Evolutionary conservation across 2,888 invertebrate species (phyloP).

Genomic region (Agrochola lota): DNA sequence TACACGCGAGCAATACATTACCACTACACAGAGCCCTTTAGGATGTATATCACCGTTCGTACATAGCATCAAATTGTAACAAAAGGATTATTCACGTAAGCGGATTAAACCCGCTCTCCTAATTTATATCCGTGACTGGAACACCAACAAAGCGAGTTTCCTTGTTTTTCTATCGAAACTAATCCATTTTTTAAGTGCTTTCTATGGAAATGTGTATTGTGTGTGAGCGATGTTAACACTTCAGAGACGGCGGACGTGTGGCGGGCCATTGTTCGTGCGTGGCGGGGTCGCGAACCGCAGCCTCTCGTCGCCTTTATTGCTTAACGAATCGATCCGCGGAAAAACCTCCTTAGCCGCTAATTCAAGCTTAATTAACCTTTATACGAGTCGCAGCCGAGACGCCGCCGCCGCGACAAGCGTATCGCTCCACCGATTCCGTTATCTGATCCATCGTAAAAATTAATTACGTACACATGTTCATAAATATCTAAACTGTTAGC

Average conservation of each 20-base stretch:
- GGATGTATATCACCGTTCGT: slow-evolving; percentile 69
- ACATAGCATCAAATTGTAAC: slow-evolving; percentile 76
- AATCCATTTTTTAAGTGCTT: slow-evolving; percentile 76
- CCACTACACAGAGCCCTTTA: slow-evolving; percentile 70
- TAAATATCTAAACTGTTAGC: slow-evolving; percentile 89
- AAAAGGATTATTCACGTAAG: slow-evolving; percentile 80
- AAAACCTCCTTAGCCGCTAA: slow-evolving; percentile 77
- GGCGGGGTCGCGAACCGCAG: slow-evolving; percentile 70
- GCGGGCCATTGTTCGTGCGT: slow-evolving; percentile 73
- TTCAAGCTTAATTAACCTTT: slow-evolving; percentile 84
- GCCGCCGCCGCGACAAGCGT: slow-evolving; percentile 83
- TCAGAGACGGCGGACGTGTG: slow-evolving; percentile 62
- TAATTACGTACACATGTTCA: slow-evolving; percentile 90
- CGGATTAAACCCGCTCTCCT: slow-evolving; percentile 75
- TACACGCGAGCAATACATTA: slow-evolving; percentile 73
- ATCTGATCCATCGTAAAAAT: slow-evolving; percentile 90
- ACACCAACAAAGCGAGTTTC: slow-evolving; percentile 68
- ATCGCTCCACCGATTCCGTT: slow-evolving; percentile 85
- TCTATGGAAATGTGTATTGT: slow-evolving; percentile 76
- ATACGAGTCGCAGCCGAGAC: slow-evolving; percentile 76
- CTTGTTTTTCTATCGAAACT: slow-evolving; percentile 71
- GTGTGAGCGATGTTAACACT: slow-evolving; percentile 75
- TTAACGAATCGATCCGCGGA: slow-evolving; percentile 70
- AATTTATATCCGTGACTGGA: slow-evolving; percentile 76
- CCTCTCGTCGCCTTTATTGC: slow-evolving; percentile 69